Conservation (phyloP, 2,113 vertebrate species). For the Lampris megalopsis region DNA sequence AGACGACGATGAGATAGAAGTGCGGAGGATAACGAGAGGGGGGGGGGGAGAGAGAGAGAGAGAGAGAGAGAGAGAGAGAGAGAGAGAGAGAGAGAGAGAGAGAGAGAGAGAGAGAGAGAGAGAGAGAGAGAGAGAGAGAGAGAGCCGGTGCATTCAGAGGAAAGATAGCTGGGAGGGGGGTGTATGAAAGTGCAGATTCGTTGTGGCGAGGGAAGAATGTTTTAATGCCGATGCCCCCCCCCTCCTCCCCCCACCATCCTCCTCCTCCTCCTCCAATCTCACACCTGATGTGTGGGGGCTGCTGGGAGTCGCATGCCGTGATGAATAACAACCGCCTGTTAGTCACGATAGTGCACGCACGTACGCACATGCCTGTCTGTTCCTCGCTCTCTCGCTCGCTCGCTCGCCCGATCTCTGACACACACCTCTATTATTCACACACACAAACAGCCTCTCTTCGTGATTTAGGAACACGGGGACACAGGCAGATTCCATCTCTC, state of each 20-base stretch:
- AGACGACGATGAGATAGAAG: conserved; percentile 3
- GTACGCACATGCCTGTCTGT: conserved; percentile 64
- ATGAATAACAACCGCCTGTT: conserved; percentile 82
- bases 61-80: not conserved
- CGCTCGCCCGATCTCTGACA: conserved; percentile 35
- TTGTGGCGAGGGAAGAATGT: conserved; percentile 69
- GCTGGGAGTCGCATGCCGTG: conserved; percentile 79
- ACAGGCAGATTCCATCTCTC: conserved; percentile 69
- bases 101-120: conserved; percentile 18
- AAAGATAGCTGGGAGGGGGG: conserved; percentile 10
- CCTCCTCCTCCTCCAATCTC: conserved; percentile 66
- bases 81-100: conserved; percentile 6
- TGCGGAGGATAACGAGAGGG: conserved; percentile 8
- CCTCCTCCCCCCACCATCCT: conserved; percentile 36
- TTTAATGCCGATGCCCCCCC: conserved; percentile 64
- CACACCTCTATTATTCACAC: conserved; percentile 40
- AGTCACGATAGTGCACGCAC: conserved; percentile 80
- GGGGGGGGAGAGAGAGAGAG: not conserved
- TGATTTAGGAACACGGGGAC: conserved; percentile 73
- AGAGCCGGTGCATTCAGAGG: conserved; percentile 28
- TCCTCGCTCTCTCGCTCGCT: conserved; percentile 41
- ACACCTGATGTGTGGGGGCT: conserved; percentile 82
- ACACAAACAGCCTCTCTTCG: conserved; percentile 67
- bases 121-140: conserved; percentile 15
- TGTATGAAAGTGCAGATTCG: conserved; percentile 64